A percentile compares a stretch with the other conserved stretches of the same genome.
Conservation (phyloP, 2,797 vertebrate genomes). For the Rhabdophis nuchalis region DNA sequence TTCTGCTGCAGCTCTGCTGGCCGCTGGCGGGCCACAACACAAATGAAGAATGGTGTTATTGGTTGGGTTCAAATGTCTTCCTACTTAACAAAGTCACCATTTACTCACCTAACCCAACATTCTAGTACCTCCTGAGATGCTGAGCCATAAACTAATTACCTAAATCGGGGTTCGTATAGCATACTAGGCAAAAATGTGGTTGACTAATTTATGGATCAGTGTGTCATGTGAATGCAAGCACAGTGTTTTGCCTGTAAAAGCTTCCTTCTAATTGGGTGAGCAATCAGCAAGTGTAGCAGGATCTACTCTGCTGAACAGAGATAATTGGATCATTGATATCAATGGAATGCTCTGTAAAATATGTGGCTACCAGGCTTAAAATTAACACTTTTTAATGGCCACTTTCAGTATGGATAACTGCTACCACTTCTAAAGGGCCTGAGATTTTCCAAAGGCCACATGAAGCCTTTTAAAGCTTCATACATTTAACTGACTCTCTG, state of each 20-base stretch:
- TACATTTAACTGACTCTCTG: background rate
- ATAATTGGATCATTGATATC: background rate
- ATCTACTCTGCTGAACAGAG: background rate
- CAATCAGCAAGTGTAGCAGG: background rate
- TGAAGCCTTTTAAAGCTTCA: background rate
- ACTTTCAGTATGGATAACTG: background rate
- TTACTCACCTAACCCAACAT: background rate
- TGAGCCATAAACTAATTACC: background rate
- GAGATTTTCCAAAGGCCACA: background rate
- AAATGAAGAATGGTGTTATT: background rate
- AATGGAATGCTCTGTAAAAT: background rate
- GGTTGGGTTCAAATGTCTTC: background rate
- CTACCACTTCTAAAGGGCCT: background rate
- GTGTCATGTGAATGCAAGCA: background rate
- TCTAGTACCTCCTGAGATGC: background rate
- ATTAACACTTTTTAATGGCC: background rate
- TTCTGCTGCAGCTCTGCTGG: too few species aligned
- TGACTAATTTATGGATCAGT: background rate
- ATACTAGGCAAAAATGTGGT: background rate
- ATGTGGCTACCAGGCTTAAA: background rate
- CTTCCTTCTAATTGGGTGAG: background rate
- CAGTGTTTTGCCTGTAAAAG: background rate
- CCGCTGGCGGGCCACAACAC: too few species aligned
- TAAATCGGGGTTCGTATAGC: background rate
- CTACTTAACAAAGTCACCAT: background rate